Percentiles rank a stretch among this genome's conserved stretches.
These are phyloP conservation scores for Anthophora plumipes DNA, from an alignment of 2,888 invertebrate species.

Conservation along the genomic window DNA sequence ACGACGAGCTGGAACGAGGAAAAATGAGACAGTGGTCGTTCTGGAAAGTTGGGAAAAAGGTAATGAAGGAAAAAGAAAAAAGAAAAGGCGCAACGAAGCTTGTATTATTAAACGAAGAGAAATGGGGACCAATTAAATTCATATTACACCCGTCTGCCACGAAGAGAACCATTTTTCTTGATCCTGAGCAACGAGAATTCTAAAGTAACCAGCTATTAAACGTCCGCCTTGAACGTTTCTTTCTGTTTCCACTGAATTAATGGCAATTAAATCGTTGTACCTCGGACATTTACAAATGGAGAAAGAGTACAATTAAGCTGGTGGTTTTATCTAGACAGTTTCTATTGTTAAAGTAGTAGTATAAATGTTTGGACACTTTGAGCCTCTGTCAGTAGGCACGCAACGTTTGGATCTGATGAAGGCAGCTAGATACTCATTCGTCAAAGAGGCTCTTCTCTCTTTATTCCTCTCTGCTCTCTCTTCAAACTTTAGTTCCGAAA, in stretches of 20 bases:
- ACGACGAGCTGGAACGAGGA: conserved; percentile 13
- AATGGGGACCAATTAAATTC: conserved; percentile 31
- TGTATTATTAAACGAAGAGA: conserved; percentile 30
- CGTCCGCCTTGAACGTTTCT: background rate
- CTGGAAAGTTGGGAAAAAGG: background rate
- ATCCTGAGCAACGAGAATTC: background rate
- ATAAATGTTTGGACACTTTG: background rate
- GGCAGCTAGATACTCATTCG: background rate
- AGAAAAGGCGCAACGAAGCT: background rate
- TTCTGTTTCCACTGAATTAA: background rate
- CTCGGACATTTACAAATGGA: conserved; percentile 1
- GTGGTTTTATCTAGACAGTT: background rate
- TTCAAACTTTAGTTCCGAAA: background rate
- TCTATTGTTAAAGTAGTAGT: background rate
- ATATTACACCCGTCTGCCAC: background rate
- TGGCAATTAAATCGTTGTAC: conserved; percentile 2
- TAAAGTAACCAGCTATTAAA: background rate
- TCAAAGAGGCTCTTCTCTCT: background rate
- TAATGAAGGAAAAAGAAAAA: background rate
- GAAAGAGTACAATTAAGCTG: background rate
- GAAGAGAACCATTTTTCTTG: conserved; percentile 23
- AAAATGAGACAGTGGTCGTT: background rate
- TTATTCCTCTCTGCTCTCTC: background rate
- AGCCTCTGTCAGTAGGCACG: background rate
- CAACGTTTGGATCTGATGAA: no score